Base-by-base conservation (phyloP, 2,797 vertebrate genomes). In the Xerus rutilus region DNA sequence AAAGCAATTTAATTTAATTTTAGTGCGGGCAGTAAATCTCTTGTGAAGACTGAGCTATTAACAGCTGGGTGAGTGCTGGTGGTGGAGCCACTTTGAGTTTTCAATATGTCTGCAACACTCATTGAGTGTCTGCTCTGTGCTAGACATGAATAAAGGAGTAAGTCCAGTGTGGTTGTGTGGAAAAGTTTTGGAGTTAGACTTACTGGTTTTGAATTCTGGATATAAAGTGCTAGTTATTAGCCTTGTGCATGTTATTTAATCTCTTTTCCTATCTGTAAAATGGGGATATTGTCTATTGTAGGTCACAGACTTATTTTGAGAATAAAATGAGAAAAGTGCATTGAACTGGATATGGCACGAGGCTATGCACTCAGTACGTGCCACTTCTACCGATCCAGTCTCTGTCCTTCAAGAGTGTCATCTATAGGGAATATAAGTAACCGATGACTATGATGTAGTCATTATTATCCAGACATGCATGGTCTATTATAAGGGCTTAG, bases 1-100 rank as follows among this genome's bases (percentile, higher is more conserved):
- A 96, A 95, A 96, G 93, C 74, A 89, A 93, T 96, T 73, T 92
- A 88, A 97, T 96, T 96, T 96, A 91, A 93, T 92, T 79, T 95
- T 72, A 83, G 93, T 69, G 32, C 82, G 52, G 88, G 86, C 76
- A 77, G 83, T 95, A 95, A 91, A 95, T 96, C 83, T 97, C 35
- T 15, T 35, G 15, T 70, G 74, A 86, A 86, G 39, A 82, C 15
- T 91, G 78, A 89, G 47, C 64, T 82, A 32, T 13, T 73, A 93
- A 64, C 57, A 49, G 11, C 45, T 54, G 17, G 84, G 28, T 49
- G 28, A 76, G n/a, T 76, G 57, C 67, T 45, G 6, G 30, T 81
- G 45, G 69, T 88, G 73, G 73, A 65, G 30, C 54, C 54, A 18
- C 76, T 94, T 77, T 87, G 76, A 49, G 59, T 20, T 65, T 84